Evolutionary conservation across 2,113 vertebrate genomes (phyloP).

Genomic region (Melanotaenia duboulayi): DNA sequence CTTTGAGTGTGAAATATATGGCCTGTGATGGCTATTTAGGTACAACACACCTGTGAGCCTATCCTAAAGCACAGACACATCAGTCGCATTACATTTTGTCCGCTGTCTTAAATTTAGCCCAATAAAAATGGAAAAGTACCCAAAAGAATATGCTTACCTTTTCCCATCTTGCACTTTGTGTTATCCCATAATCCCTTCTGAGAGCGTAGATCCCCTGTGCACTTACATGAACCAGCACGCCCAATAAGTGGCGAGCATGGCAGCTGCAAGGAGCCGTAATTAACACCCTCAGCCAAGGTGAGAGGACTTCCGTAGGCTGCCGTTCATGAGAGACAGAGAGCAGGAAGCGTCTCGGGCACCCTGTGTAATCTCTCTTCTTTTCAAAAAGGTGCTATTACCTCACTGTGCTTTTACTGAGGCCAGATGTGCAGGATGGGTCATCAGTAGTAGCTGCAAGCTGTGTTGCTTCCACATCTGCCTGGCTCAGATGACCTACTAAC

Average conservation of each 20-base stretch:
- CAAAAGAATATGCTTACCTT: constrained; percentile 52
- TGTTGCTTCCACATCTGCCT: constrained; percentile 75
- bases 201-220: constrained; percentile 73
- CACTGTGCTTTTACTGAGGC: constrained; percentile 75
- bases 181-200: constrained; percentile 71
- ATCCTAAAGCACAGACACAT: constrained; percentile 17
- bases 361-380: constrained; percentile 72
- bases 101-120: constrained; percentile 22
- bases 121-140: constrained; percentile 53
- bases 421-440: constrained; percentile 82
- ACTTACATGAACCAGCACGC: constrained; percentile 75
- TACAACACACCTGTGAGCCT: neutral
- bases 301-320: constrained; percentile 74
- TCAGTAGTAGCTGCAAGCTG: constrained; percentile 72
- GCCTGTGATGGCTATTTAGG: neutral
- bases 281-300: constrained; percentile 80
- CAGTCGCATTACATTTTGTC: constrained; percentile 25
- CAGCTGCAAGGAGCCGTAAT: constrained; percentile 79
- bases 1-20: neutral
- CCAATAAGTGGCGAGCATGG: constrained; percentile 71
- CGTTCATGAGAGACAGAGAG: constrained; percentile 69
- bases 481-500: constrained; percentile 58
- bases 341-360: constrained; percentile 74
- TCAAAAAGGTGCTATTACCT: constrained; percentile 78
- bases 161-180: constrained; percentile 41